Base-by-base conservation (phyloP, 1,140 invertebrate genomes). In the Aradophagus sp. region DNA sequence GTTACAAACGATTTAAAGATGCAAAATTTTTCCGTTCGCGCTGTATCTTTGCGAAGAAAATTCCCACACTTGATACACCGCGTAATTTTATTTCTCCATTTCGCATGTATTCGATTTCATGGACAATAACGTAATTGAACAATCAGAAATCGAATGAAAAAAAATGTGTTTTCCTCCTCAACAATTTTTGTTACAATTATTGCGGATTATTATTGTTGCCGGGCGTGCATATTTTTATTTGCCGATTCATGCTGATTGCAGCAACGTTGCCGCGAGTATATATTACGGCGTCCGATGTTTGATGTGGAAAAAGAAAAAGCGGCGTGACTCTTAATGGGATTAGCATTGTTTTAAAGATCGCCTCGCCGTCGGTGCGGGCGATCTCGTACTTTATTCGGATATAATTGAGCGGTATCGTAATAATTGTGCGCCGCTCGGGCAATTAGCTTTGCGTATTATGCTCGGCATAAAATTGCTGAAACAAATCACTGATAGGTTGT, bases 391-490 rank as follows among this genome's bases (percentile, higher is more conserved):
- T 53, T 68, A 53, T 68, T 68, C 65, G 35, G 53, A n/a, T n/a
- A 41, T 68, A 68, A 68, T 59, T 68, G 65, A 68, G 65, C 47
- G 34, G 48, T 59, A 59, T 68, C 44, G 55, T 47, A 53, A 59
- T 59, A 68, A 68, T 68, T 59, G 55, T 59, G 26, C 35, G 47
- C 27, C 13, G 47, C 32, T 14, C 12, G 41, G 38, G 26, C 55
- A 59, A 68, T 59, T 68, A 68, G 65, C 42, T 59, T 47, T 45
- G 63, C 39, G 63, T 47, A 67, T 59, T 59, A 66, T 58, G 38
- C 39, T 53, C 14, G 44, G 39, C 39, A 16, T 45, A 52, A 59
- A 38, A 59, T 67, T 67, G 44, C 53, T 59, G 39, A 59, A 53
- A 59, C 19, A 53, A 67, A 67, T 52, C 45, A 13, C 11, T 11